phyloP scores from a whole-genome alignment of 2,888 invertebrate species.

The Metellina segmentata region DNA sequence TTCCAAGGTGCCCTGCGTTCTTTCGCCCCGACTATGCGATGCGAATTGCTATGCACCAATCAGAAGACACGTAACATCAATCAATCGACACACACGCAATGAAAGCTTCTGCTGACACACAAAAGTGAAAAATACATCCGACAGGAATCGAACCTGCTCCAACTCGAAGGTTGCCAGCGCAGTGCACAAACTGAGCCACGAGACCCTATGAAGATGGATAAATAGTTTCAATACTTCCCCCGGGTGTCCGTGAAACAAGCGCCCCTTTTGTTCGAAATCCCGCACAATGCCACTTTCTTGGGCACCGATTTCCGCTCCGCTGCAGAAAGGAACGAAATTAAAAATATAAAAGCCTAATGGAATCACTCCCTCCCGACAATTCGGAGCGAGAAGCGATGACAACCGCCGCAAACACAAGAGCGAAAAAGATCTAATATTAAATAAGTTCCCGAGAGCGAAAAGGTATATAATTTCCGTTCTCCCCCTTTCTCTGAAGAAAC shows the following conservation, averaged over 20 bases:
- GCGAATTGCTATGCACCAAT: too few species aligned
- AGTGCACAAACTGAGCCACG: too few species aligned
- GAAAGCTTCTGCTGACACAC: too few species aligned
- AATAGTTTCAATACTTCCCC: too few species aligned
- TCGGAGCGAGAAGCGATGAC: background rate
- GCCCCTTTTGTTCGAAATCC: conserved; percentile 63
- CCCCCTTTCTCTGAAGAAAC: background rate
- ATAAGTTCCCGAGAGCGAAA: conserved; percentile 58
- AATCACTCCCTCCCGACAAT: background rate
- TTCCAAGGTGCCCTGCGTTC: too few species aligned
- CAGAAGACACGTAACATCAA: too few species aligned
- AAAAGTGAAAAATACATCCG: too few species aligned
- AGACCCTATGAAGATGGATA: too few species aligned
- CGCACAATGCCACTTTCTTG: conserved; percentile 70
- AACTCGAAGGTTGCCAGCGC: too few species aligned
- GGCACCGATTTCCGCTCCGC: conserved; percentile 66
- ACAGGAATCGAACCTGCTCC: too few species aligned
- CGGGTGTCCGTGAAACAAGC: conserved; percentile 50
- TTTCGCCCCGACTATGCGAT: too few species aligned
- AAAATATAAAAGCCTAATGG: background rate
- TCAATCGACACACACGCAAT: too few species aligned
- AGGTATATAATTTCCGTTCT: conserved; percentile 76
- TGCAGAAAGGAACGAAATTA: background rate
- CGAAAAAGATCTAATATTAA: conserved; percentile 69
- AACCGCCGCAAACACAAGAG: conserved; percentile 17